phyloP scores from a whole-genome alignment of 2,888 invertebrate species.

The Disparrhopalites patrizii region DNA sequence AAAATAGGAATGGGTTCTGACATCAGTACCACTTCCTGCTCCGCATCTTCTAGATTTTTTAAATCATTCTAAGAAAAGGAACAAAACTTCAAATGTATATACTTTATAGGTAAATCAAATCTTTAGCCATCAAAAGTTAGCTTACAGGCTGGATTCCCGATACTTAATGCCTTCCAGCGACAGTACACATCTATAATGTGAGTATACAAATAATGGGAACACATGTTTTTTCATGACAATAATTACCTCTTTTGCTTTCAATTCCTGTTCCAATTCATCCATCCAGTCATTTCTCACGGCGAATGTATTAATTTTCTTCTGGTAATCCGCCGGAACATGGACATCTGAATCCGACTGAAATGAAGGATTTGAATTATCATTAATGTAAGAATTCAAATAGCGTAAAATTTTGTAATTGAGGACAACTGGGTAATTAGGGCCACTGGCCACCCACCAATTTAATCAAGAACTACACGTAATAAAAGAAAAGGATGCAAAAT shows the following conservation, averaged over 20 bases:
- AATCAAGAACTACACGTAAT: too few relatives aligned
- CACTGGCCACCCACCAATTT: not conserved
- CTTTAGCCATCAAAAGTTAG: too few relatives aligned
- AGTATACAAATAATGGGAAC: too few relatives aligned
- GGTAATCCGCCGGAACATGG: conserved; percentile 92
- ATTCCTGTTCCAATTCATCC: conserved; percentile 83
- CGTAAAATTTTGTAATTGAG: not conserved
- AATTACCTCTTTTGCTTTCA: conserved; percentile 77
- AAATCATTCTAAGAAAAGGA: conserved; percentile 66
- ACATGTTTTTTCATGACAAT: too few relatives aligned
- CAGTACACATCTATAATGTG: too few relatives aligned
- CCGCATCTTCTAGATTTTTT: conserved; percentile 83
- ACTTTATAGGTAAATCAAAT: not conserved
- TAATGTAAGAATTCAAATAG: not conserved
- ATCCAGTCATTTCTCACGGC: conserved; percentile 88
- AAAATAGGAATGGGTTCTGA: conserved; percentile 71
- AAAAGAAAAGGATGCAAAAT: too few relatives aligned
- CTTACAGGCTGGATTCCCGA: too few relatives aligned
- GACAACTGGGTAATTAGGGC: not conserved
- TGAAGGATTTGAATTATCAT: not conserved
- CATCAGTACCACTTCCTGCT: conserved; percentile 74
- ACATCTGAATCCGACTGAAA: conserved; percentile 73
- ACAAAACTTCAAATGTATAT: conserved; percentile 27
- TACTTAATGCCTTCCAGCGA: too few relatives aligned
- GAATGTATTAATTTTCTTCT: conserved; percentile 95